Evolutionary conservation across 1,140 invertebrate genomes (phyloP).

Genomic region (Amphibalanus amphitrite): DNA sequence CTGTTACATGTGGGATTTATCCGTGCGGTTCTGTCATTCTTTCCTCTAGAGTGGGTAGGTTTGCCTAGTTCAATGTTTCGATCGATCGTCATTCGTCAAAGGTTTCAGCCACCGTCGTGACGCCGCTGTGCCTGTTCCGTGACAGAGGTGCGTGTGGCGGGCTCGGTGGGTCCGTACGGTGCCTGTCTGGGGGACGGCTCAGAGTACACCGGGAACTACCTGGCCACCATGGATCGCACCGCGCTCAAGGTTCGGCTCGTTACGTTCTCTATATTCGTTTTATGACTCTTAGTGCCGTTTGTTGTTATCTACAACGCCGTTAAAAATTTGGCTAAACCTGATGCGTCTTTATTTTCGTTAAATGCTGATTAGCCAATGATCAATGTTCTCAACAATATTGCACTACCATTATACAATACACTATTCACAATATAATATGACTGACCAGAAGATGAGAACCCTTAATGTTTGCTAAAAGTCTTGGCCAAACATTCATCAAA

Average conservation of each 20-base stretch:
- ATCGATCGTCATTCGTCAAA: neutral
- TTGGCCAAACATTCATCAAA: neutral
- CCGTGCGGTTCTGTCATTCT: neutral
- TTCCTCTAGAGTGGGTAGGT: neutral
- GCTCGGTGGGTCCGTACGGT: constrained; percentile 77
- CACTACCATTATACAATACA: too few species aligned
- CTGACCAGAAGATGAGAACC: neutral
- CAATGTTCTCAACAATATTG: too few species aligned
- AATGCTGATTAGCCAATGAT: too few species aligned
- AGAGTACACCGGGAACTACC: constrained; percentile 72
- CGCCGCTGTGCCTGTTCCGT: neutral
- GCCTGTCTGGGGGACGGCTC: constrained; percentile 69
- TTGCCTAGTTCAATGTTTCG: neutral
- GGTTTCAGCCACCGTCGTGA: neutral
- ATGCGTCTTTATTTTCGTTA: too few species aligned
- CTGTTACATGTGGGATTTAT: neutral
- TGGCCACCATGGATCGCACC: constrained; percentile 17
- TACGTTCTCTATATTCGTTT: too few species aligned
- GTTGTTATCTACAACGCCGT: too few species aligned
- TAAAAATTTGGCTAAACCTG: too few species aligned
- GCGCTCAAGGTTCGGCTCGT: too few species aligned
- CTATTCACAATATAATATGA: too few species aligned
- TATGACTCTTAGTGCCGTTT: too few species aligned
- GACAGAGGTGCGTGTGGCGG: constrained; percentile 36
- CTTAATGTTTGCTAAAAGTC: neutral